phyloP scores from a whole-genome alignment of 30 jellyfish, hydroid and myxozoan genomes.

The Aurelia aurita complex sp. Pacific region DNA sequence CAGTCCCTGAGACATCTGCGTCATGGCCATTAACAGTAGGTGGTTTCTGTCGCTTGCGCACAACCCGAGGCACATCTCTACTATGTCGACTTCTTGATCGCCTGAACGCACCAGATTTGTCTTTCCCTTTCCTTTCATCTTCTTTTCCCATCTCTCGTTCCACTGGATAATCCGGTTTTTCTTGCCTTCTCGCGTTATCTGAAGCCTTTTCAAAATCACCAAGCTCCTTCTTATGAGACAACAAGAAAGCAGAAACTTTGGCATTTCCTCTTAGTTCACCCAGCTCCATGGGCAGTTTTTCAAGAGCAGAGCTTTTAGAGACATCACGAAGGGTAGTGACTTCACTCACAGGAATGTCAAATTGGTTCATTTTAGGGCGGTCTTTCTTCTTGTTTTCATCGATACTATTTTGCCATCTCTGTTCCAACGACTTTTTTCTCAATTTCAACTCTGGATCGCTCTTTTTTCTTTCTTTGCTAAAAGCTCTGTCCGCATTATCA shows the following conservation, averaged over 20 bases:
- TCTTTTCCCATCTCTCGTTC: not conserved
- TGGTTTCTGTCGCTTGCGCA: conserved; percentile 17
- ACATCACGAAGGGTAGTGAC: conserved; percentile 7
- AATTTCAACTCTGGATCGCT: not conserved
- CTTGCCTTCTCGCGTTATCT: too few relatives aligned
- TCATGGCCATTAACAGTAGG: not conserved
- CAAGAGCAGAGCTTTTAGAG: conserved; percentile 28
- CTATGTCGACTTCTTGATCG: conserved; percentile 34
- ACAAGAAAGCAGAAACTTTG: conserved; percentile 35
- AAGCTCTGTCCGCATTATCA: not conserved
- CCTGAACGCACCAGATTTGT: conserved; percentile 8
- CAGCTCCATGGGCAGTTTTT: conserved; percentile 14
- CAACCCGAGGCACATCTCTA: conserved; percentile 51
- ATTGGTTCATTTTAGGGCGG: not conserved
- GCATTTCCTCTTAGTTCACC: conserved; percentile 27
- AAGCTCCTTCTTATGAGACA: not conserved
- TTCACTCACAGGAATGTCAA: not conserved
- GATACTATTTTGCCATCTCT: conserved; percentile 8
- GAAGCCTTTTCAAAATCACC: not conserved
- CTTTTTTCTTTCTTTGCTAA: not conserved
- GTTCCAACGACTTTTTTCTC: conserved; percentile 3
- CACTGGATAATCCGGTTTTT: not conserved
- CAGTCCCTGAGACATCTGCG: conserved; percentile 23
- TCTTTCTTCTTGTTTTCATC: conserved; percentile 5
- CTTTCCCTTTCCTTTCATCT: not conserved